phyloP scores from a whole-genome alignment of 2,888 invertebrate genomes.

The Mythimna ferrago region DNA sequence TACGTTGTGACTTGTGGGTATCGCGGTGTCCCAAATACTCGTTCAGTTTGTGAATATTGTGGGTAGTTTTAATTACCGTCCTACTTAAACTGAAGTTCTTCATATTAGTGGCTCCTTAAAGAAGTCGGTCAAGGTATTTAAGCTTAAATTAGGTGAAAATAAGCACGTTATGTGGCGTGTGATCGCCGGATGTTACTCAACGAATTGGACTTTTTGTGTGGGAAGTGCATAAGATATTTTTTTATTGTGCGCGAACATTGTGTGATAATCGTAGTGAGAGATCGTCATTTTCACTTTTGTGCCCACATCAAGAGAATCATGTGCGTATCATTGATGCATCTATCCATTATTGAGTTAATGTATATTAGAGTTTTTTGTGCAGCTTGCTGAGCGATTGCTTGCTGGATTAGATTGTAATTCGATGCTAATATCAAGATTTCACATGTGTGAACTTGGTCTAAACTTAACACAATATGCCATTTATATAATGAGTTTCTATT shows the following conservation, averaged over 20 bases:
- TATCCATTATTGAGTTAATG: slow-evolving; percentile 52
- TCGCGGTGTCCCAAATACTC: slow-evolving; percentile 54
- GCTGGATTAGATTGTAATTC: slow-evolving; percentile 59
- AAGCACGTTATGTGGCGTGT: slow-evolving; percentile 72
- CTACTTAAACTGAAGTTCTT: slow-evolving; percentile 64
- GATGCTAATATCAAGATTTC: slow-evolving; percentile 54
- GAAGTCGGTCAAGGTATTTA: slow-evolving; percentile 80
- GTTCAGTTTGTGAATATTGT: slow-evolving; percentile 59
- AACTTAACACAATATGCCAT: slow-evolving; percentile 47
- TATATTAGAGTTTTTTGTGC: slow-evolving; percentile 39
- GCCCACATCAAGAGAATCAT: slow-evolving; percentile 69
- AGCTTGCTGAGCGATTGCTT: slow-evolving; percentile 41
- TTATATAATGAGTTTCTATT: slow-evolving; percentile 33
- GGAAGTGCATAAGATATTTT: slow-evolving; percentile 78
- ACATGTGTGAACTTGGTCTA: slow-evolving; percentile 55
- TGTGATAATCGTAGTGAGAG: slow-evolving; percentile 82
- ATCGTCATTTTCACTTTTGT: slow-evolving; percentile 86
- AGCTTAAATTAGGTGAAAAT: slow-evolving; percentile 79
- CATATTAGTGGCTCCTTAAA: slow-evolving; percentile 65
- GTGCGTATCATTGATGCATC: slow-evolving; percentile 59
- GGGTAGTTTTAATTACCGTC: slow-evolving; percentile 70
- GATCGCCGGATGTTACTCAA: slow-evolving; percentile 76
- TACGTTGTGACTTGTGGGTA: slow-evolving; percentile 40
- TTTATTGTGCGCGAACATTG: slow-evolving; percentile 74
- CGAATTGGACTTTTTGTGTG: slow-evolving; percentile 76